Evolutionary conservation across 92 coral and sea anemone genomes (phyloP).

Genomic region (Palythoa heliodiscus): DNA sequence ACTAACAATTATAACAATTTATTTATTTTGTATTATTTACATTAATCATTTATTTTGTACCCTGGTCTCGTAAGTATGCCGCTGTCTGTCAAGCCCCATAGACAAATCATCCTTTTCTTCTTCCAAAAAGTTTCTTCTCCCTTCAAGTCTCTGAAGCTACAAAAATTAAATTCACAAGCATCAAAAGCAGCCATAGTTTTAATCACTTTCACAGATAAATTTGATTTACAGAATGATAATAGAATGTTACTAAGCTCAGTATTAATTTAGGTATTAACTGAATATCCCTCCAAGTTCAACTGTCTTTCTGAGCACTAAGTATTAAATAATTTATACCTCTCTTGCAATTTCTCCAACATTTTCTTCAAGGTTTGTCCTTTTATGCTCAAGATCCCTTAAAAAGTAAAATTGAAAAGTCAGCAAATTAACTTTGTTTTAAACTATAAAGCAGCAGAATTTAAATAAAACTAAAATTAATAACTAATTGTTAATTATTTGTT

Average conservation of each 20-base stretch:
- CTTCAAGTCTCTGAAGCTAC: constrained; percentile 84
- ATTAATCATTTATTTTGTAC: constrained; percentile 38
- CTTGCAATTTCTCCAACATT: constrained; percentile 82
- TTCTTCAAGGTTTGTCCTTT: constrained; percentile 76
- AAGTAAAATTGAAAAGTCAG: background rate
- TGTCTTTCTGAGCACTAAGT: background rate
- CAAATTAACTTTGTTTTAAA: too few relatives aligned
- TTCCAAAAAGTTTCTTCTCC: constrained; percentile 69
- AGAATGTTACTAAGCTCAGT: background rate
- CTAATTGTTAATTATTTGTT: too few relatives aligned
- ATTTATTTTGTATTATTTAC: background rate
- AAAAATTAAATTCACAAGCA: background rate
- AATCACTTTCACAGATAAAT: background rate
- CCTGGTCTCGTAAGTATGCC: constrained; percentile 91
- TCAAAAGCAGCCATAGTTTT: too few relatives aligned
- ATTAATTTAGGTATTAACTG: too few relatives aligned
- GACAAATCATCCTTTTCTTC: constrained; percentile 94
- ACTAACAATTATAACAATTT: too few relatives aligned
- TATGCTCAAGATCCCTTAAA: constrained; percentile 87
- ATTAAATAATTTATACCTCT: constrained; percentile 57
- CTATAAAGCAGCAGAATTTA: background rate
- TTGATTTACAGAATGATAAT: background rate
- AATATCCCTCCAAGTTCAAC: background rate
- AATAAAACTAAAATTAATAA: too few relatives aligned
- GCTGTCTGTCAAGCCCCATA: constrained; percentile 90